Base-by-base conservation (phyloP, 2,888 invertebrate species). In the Deilephila elpenor region DNA sequence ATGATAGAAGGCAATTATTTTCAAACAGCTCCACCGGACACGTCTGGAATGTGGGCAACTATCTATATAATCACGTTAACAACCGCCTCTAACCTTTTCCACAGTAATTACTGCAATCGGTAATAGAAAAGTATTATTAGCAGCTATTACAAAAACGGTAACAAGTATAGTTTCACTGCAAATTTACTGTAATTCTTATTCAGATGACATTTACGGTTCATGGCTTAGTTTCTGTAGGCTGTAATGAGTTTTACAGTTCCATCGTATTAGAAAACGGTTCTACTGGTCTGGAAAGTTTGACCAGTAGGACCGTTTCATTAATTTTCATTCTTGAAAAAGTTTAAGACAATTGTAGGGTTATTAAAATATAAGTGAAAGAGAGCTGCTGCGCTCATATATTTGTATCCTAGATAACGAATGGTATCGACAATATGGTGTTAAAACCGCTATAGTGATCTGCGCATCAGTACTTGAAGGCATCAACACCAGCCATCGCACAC, bases 61-160 rank as follows among this genome's bases (percentile, higher is more conserved):
- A 67, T 67, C 67, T 67, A 44, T 51, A 51, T 67, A 67, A 67
- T 51, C 67, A 51, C 25, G 25, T 44, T 67, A 67, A 51, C 44
- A 25, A 51, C 44, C 44, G 37, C 44, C 20, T 67, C 67, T 67
- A 67, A 67, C 67, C 51, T 67, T 67, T 67, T 25, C 67, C 17
- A 64, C 44, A 3, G 67, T 67, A 67, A 67, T 67, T 67, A 51
- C 64, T 20, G 20, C 51, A 44, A 67, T 51, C 25, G 67, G 51
- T 67, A 67, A 67, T 67, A 67, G 67, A 67, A 51, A 67, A 67
- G 51, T 67, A 67, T 67, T 67, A 67, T 29, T 67, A 67, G n/a
- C 11, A 8, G 25, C 51, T 44, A 67, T 67, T 67, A 67, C 20
- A 67, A 25, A 62, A 67, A 51, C 64, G 25, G 44, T 67, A 67